These are phyloP conservation scores for Catostomus latipinnis DNA, from an alignment of 2,797 vertebrate genomes.

Conservation along the genomic window DNA sequence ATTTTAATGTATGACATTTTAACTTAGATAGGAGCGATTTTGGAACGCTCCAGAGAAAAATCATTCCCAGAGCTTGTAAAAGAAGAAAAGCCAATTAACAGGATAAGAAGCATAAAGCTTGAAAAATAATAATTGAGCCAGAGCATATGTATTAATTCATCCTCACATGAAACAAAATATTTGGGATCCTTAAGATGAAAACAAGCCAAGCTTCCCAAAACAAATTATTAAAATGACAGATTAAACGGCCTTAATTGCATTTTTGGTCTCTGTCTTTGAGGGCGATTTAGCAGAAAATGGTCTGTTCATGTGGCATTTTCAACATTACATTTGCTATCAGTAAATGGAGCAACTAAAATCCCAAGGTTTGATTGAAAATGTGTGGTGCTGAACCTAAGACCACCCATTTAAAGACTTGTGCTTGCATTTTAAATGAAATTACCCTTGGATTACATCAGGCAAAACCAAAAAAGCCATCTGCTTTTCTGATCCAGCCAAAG, in stretches of 20 bases:
- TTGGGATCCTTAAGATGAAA: conserved; percentile 43
- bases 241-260: conserved; percentile 49
- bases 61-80: conserved; percentile 25
- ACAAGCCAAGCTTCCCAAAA: conserved; percentile 46
- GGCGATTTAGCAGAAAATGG: conserved; percentile 42
- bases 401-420: conserved; percentile 56
- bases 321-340: conserved; percentile 46
- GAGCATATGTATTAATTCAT: conserved; percentile 49
- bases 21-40: conserved; percentile 14
- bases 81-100: conserved; percentile 55
- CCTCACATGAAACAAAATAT: conserved; percentile 47
- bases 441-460: conserved; percentile 51
- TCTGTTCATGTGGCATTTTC: conserved; percentile 37
- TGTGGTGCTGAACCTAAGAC: conserved; percentile 32
- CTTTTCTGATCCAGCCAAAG: conserved; percentile 36
- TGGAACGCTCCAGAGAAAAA: conserved; percentile 23
- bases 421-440: conserved; percentile 55
- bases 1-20: conserved; percentile 52
- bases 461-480: conserved; percentile 54
- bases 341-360: conserved; percentile 16
- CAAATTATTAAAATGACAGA: conserved; percentile 49
- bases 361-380: conserved; percentile 45
- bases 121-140: conserved; percentile 44
- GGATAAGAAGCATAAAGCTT: conserved; percentile 41
- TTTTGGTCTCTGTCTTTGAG: conserved; percentile 21